These are phyloP conservation scores for Hemiscyllium ocellatum DNA, from an alignment of 2,113 vertebrate genomes.

Conservation along the genomic window DNA sequence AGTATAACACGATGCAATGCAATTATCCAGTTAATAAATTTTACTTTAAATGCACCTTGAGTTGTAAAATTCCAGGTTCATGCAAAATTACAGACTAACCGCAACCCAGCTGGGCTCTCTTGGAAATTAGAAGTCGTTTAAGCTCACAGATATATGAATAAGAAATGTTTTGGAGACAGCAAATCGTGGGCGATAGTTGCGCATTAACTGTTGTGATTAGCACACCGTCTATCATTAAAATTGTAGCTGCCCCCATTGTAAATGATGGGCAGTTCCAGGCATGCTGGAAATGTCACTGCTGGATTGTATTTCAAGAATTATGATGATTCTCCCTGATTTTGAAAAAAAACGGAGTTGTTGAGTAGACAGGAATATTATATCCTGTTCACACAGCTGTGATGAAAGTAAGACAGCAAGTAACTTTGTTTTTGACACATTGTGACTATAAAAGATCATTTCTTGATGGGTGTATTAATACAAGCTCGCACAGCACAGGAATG, in stretches of 20 bases:
- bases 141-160: not conserved
- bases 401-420: not conserved
- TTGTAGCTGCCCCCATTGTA: not conserved
- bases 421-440: conserved; percentile 1
- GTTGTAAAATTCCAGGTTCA: not conserved
- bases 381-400: not conserved
- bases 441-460: not conserved
- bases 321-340: not conserved
- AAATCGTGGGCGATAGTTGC: not conserved
- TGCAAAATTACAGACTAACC: not conserved
- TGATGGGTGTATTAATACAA: conserved; percentile 9
- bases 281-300: not conserved
- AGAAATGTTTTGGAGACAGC: not conserved
- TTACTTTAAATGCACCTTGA: not conserved
- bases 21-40: not conserved
- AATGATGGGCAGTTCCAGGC: not conserved
- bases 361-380: not conserved
- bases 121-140: not conserved
- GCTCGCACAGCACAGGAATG: not conserved
- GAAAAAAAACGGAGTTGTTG: not conserved
- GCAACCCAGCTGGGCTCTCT: not conserved
- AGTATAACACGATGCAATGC: not conserved
- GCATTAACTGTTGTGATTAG: not conserved
- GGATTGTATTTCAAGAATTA: not conserved
- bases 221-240: not conserved